A percentile compares a stretch with the other conserved stretches of the same genome.
phyloP scores from a whole-genome alignment of 23 tunicate species.

The Styela clava region DNA sequence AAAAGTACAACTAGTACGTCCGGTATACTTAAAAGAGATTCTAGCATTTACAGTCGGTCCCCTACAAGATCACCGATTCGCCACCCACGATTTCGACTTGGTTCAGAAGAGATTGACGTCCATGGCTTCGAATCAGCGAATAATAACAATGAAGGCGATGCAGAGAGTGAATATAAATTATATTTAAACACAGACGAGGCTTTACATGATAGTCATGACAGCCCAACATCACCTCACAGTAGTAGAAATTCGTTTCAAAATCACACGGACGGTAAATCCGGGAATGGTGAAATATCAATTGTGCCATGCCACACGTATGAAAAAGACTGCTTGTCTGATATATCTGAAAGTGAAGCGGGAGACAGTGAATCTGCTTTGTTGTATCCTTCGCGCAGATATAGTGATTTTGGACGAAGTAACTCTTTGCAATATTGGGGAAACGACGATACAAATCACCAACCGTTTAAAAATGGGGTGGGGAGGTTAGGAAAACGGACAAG shows the following conservation, averaged over 20 bases:
- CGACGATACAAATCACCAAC: background rate
- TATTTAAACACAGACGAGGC: background rate
- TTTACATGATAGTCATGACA: background rate
- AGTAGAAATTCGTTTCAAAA: background rate
- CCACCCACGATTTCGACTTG: constrained; percentile 11
- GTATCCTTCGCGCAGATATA: background rate
- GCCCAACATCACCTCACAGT: background rate
- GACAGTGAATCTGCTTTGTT: background rate
- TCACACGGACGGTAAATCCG: background rate
- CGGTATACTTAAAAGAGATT: constrained; percentile 1
- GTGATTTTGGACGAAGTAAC: background rate
- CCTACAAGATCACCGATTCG: constrained; percentile 7
- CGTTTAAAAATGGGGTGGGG: background rate
- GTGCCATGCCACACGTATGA: background rate
- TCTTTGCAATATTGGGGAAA: background rate
- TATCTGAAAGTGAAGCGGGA: background rate
- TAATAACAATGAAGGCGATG: background rate
- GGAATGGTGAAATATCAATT: background rate
- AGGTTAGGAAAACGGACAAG: background rate
- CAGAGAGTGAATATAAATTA: constrained; percentile 3
- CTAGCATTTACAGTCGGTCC: constrained; percentile 8
- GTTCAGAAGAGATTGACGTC: background rate
- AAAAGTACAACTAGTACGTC: constrained; percentile 30
- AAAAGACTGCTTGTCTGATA: background rate
- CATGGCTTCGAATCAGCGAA: background rate